A percentile compares a stretch with the other conserved stretches of the same genome.
Conservation (phyloP, 64 coral and sea anemone species). For the Montipora capricornis region DNA sequence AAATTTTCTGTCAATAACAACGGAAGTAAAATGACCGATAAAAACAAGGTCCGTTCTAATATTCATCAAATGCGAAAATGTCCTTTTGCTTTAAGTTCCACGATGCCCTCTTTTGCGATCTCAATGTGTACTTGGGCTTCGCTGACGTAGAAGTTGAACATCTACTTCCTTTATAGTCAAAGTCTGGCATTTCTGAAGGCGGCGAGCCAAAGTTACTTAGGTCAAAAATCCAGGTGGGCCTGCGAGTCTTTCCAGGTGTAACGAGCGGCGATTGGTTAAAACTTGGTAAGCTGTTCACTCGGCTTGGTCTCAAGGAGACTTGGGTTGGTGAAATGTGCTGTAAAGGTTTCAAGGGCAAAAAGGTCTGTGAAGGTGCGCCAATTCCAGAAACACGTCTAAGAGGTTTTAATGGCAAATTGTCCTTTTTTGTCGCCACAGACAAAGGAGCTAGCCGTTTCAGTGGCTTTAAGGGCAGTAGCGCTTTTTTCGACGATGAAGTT, state of each 20-base stretch:
- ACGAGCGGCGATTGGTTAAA: background rate
- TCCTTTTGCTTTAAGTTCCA: constrained; percentile 8
- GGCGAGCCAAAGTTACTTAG: background rate
- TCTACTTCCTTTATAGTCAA: background rate
- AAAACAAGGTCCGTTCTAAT: background rate
- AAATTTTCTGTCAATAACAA: background rate
- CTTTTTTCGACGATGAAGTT: background rate
- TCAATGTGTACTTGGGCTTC: background rate
- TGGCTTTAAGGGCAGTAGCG: background rate
- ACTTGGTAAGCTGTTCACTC: background rate
- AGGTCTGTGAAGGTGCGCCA: background rate
- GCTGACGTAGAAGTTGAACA: constrained; percentile 2
- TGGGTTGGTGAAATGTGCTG: background rate
- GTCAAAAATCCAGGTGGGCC: constrained; percentile 38
- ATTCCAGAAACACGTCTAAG: background rate
- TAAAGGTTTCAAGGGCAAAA: background rate
- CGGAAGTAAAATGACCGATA: background rate
- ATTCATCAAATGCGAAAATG: constrained; percentile 29
- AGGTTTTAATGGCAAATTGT: background rate
- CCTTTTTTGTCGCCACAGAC: background rate
- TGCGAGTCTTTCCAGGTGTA: background rate
- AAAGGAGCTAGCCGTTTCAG: background rate
- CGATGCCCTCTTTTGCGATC: background rate
- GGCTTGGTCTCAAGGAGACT: background rate
- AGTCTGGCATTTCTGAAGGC: background rate